Evolutionary conservation across 2,888 invertebrate genomes (phyloP).

Genomic region (Lycocerus yunnanus): DNA sequence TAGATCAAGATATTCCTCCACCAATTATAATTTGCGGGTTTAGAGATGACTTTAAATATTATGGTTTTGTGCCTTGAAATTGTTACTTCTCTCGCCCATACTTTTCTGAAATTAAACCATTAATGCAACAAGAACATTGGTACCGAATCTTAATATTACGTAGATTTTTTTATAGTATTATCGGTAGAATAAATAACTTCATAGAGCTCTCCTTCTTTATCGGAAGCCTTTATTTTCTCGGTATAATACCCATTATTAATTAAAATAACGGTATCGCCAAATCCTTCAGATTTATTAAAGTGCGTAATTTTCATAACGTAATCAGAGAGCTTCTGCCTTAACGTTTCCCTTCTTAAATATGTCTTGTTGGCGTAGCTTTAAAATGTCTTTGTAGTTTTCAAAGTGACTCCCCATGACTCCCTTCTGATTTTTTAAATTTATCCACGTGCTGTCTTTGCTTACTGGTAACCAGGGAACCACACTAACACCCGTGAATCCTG

Average conservation of each 20-base stretch:
- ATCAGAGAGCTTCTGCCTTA: constrained; percentile 56
- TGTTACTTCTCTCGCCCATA: not conserved
- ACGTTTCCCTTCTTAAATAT: constrained; percentile 62
- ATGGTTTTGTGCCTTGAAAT: not conserved
- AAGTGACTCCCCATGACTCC: constrained; percentile 60
- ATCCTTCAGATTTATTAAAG: constrained; percentile 12
- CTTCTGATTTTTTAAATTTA: constrained; percentile 65
- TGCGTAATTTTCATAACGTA: constrained; percentile 30
- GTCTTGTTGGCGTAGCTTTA: constrained; percentile 59
- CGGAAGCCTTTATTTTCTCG: not conserved
- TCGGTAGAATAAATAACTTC: not conserved
- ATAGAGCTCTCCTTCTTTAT: not conserved
- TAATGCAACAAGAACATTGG: not conserved
- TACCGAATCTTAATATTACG: not conserved
- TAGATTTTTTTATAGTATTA: not conserved
- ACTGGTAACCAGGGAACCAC: constrained; percentile 72
- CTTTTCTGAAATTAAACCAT: not conserved
- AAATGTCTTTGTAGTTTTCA: constrained; percentile 64
- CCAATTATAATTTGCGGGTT: constrained; percentile 67
- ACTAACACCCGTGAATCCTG: constrained; percentile 58
- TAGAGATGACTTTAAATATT: not conserved
- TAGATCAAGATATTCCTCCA: constrained; percentile 82
- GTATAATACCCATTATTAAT: constrained; percentile 54
- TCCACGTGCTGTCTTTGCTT: constrained; percentile 60
- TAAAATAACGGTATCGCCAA: constrained; percentile 29